phyloP scores from a whole-genome alignment of 30 jellyfish, hydroid and myxozoan species.

The Cassiopea xamachana region DNA sequence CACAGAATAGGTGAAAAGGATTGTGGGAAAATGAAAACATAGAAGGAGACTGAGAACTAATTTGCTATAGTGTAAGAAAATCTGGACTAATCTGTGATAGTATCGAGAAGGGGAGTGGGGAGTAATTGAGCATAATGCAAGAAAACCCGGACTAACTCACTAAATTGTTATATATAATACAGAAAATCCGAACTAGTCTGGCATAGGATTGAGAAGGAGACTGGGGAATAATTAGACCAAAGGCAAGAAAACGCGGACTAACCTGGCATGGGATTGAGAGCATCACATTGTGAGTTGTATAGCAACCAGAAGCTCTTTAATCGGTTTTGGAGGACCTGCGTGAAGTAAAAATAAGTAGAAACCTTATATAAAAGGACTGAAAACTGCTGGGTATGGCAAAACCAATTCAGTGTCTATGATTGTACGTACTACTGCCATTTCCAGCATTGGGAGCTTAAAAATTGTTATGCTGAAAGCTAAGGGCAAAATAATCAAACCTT shows the following conservation, averaged over 20 bases:
- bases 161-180: no score
- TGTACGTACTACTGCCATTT: not conserved
- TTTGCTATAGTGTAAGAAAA: no score
- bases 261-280: conserved; percentile 67
- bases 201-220: not conserved
- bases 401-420: not conserved
- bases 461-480: not conserved
- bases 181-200: not conserved
- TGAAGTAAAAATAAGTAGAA: not conserved
- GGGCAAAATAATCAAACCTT: conserved; percentile 21
- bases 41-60: no score
- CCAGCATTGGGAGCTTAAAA: no score
- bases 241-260: not conserved
- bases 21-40: no score
- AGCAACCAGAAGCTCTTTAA: conserved; percentile 27
- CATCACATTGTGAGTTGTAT: conserved; percentile 65
- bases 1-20: no score
- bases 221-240: not conserved
- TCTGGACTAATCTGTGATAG: no score
- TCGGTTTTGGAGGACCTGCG: conserved; percentile 45
- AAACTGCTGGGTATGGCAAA: not conserved
- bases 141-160: no score
- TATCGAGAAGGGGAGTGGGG: no score
- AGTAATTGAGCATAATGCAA: no score
- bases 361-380: not conserved